A percentile compares a stretch with the other conserved stretches of the same genome.
These are phyloP conservation scores for Amphimedon queenslandica DNA, from an alignment of 37 sponge, comb jelly and placozoan species.

Conservation along the genomic window DNA sequence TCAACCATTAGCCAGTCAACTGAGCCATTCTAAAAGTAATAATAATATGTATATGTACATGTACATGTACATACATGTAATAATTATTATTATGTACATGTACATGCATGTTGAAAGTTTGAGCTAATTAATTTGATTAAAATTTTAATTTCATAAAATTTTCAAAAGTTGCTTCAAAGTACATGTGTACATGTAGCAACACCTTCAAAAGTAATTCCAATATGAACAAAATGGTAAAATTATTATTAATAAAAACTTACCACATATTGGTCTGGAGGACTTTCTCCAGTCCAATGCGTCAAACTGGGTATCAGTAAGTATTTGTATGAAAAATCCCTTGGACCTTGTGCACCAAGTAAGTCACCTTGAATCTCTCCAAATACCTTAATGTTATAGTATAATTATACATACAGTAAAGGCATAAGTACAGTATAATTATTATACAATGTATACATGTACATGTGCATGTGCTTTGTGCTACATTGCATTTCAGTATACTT, in stretches of 20 bases:
- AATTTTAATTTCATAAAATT: no score
- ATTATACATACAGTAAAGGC: neutral
- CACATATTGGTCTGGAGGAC: slow-evolving; percentile 20
- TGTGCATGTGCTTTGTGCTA: no score
- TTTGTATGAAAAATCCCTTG: slow-evolving; percentile 55
- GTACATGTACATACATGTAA: no score
- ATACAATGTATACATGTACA: neutral
- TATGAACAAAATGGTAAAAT: no score
- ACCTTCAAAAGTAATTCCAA: no score
- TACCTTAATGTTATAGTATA: slow-evolving; percentile 29
- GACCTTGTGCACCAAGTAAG: slow-evolving; percentile 34
- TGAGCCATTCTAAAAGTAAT: slow-evolving; percentile 50
- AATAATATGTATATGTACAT: neutral
- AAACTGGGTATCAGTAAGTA: slow-evolving; percentile 54
- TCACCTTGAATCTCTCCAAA: slow-evolving; percentile 67
- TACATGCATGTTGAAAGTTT: neutral
- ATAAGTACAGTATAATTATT: neutral
- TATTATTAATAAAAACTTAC: slow-evolving; percentile 1
- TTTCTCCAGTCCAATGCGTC: slow-evolving; percentile 16
- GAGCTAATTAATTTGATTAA: no score
- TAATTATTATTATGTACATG: no score
- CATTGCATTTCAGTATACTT: no score
- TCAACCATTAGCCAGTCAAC: slow-evolving; percentile 71
- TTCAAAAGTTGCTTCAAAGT: no score
- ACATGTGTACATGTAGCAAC: no score